Base-by-base conservation (phyloP, 2,797 vertebrate genomes). In the Acipenser transmontanus region DNA sequence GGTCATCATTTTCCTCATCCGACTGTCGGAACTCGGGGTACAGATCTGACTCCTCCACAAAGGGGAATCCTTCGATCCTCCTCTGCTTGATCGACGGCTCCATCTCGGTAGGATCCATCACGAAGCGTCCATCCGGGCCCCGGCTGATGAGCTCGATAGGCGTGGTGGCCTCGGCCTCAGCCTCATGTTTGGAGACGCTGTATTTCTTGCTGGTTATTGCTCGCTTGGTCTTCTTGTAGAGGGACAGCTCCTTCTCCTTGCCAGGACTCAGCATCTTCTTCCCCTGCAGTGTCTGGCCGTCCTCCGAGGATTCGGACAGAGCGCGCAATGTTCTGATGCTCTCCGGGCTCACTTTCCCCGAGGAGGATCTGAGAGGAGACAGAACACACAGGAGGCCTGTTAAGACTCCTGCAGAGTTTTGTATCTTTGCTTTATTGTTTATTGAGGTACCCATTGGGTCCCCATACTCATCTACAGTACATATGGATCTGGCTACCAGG, bases 11-110 rank as follows among this genome's bases (percentile, higher is more conserved):
- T 87, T 99, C 97, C 85, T 99, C 97, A 0, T 99, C 97, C 0
- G 97, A 99, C 88, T 99, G 97, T 76, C 96, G 93, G 88, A 99
- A 99, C 85, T 99, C 97, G 0, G 97, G 97, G 88, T 99, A 99
- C 92, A 98, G 91, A 87, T 99, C 97, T 0, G 97, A 97, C 88
- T 99, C 97, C 83, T 99, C 97, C 0, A 97, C 97, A 6, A 99
- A 99, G 70, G 97, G 97, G 74, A 99, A 99, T 81, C 97, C 97
- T 76, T 98, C 93, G 49, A 99, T 99, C 74, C 95, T 92, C 62
- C 96, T 90, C 1, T 86, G 89, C 73, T 92, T 95, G 66, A 93
- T 80, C 0, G 93, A 88, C 62, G 93, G 92, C 80, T 97, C 95
- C 75, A 84, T 81, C 12, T 95, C 95, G 0, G 88, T 86, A 1